Base-by-base conservation (phyloP, 1,140 invertebrate species). In the Tenebrio molitor region DNA sequence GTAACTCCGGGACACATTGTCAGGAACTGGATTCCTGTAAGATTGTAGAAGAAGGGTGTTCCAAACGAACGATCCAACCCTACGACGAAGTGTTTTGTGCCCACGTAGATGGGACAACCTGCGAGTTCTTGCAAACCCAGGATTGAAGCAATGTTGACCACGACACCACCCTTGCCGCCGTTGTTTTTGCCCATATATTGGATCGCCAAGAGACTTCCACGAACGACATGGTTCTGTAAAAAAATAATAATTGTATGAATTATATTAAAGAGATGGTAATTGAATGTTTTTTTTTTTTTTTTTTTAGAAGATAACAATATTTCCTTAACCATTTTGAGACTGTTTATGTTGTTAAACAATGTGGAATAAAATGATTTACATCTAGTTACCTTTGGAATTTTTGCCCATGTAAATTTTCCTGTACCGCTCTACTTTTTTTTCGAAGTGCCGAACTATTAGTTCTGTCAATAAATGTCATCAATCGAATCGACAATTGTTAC, bases 51-150 rank as follows among this genome's bases (percentile, higher is more conserved):
- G 12, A 76, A 78, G 0, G 75, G 73, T n/a, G 68, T 74, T n/a
- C 83, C 85, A 17, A 85, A 83, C 6, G 86, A 86, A 66, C 84
- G 81, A 2, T 84, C 86, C 29, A 87, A 78, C 29, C 86, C 87
- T 16, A 88, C 74, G 1, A 87, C 83, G 1, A 85, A 85, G 75
- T 87, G 84, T 76, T 88, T 88, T 0, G 86, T 85, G 7, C 82
- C 86, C 1, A 80, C 78, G 74, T 87, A 87, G 14, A 85, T 76
- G 1, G 86, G 86, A 53, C 82, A 78, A 14, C 83, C 82, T 10
- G 83, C 79, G 0, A 83, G 71, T 21, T 84, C 79, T 70, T 82
- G 80, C 15, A 88, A 74, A 34, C 86, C 86, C 70, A 82, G 44
- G 72, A 84, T 80, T 5, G 85, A 85, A 2, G 82, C 80, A 10